Percentiles rank a stretch among this genome's conserved stretches.
These are phyloP conservation scores for Cyphomyrus discorhynchus DNA, from an alignment of 2,113 vertebrate species.

Conservation along the genomic window DNA sequence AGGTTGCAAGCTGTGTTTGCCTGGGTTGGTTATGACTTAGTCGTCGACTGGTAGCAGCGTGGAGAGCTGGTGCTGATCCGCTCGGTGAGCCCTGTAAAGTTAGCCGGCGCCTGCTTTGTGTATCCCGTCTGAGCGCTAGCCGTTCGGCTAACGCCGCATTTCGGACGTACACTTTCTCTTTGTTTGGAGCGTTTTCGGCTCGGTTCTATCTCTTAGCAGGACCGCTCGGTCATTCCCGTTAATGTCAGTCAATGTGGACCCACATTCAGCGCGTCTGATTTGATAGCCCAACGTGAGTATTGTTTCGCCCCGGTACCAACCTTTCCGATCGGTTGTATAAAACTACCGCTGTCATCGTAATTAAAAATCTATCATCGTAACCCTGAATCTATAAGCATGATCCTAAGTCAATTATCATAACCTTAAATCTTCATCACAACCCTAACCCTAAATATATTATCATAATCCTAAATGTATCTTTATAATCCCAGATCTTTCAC, in stretches of 20 bases:
- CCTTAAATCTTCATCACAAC: neutral
- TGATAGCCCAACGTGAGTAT: constrained; percentile 58
- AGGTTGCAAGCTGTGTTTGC: neutral
- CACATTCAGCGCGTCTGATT: constrained; percentile 41
- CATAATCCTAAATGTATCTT: neutral
- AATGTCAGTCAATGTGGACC: constrained; percentile 34
- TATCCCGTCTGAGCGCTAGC: constrained; percentile 25
- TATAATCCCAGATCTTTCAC: neutral
- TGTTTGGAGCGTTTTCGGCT: neutral
- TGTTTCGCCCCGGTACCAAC: neutral
- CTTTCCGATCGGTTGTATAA: neutral
- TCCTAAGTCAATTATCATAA: neutral
- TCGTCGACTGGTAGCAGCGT: neutral
- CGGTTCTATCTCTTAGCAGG: neutral
- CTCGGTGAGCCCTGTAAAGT: neutral
- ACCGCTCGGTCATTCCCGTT: neutral
- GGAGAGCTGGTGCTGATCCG: neutral
- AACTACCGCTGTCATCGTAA: neutral
- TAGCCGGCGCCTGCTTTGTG: constrained; percentile 20
- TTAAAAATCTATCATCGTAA: neutral
- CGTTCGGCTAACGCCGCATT: neutral
- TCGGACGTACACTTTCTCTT: neutral
- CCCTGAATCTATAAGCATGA: neutral
- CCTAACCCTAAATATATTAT: neutral
- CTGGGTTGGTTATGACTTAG: neutral